Evolutionary conservation across 2,113 vertebrate genomes (phyloP).

Genomic region (Hylia prasina): DNA sequence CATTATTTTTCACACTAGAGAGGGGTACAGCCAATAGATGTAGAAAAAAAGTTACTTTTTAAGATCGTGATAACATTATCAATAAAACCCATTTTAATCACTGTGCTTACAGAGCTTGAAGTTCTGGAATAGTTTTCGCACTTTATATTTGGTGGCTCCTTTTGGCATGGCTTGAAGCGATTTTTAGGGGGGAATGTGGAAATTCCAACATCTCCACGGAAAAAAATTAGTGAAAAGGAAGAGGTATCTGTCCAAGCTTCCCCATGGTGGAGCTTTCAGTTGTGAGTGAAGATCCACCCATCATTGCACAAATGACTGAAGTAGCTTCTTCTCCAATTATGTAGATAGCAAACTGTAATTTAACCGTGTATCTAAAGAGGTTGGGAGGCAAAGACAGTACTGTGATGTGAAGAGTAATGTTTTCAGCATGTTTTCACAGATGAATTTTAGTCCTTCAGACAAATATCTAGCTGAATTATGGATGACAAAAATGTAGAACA

Average conservation of each 20-base stretch:
- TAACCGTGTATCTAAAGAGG: fast-evolving
- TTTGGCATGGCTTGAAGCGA: neutral
- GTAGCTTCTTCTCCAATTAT: neutral
- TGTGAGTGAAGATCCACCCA: neutral
- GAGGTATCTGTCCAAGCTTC: neutral
- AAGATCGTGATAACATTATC: neutral
- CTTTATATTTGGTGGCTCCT: neutral
- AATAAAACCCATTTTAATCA: neutral
- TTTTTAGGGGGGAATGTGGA: neutral
- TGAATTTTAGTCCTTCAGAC: neutral
- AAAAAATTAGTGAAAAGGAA: neutral
- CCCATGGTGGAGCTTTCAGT: neutral
- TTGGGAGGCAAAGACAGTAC: neutral
- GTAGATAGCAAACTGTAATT: neutral
- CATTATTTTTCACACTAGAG: neutral
- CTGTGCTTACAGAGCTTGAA: neutral
- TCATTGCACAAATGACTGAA: neutral
- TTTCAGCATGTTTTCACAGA: neutral
- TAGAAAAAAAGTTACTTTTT: neutral
- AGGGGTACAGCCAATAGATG: neutral
- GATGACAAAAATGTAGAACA: neutral
- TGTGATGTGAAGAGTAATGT: neutral
- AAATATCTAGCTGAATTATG: neutral
- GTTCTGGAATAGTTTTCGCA: neutral
- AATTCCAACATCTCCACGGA: neutral